Conservation (phyloP, 2,797 vertebrate species). For the Characodon lateralis region DNA sequence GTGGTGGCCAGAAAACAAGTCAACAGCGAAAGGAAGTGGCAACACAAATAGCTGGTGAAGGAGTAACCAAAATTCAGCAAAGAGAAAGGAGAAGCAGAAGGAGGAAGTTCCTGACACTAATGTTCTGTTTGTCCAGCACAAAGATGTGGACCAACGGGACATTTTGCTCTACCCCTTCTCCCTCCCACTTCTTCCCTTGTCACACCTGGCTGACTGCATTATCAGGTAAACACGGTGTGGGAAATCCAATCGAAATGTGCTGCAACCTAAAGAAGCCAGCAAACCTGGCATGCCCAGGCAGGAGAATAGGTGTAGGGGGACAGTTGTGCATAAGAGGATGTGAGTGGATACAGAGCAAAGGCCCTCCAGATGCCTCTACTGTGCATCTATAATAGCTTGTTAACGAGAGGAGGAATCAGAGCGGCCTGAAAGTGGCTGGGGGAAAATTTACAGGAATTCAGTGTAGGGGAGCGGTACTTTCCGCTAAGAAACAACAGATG, state of each 20-base stretch:
- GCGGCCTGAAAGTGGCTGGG: slow-evolving; percentile 15
- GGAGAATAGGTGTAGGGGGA: slow-evolving; percentile 20
- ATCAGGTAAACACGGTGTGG: slow-evolving; percentile 29
- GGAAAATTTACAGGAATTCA: slow-evolving; percentile 37
- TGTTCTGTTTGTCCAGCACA: slow-evolving; percentile 10
- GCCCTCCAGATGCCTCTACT: slow-evolving; percentile 40
- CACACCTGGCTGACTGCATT: slow-evolving; percentile 51
- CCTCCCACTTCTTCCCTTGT: slow-evolving; percentile 30
- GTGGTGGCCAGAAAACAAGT: slow-evolving; percentile 39
- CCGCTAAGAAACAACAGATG: slow-evolving; percentile 64
- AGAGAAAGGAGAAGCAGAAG: slow-evolving; percentile 5
- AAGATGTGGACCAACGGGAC: slow-evolving; percentile 34
- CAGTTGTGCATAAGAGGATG: not conserved
- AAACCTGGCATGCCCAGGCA: slow-evolving; percentile 32
- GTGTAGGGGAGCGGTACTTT: slow-evolving; percentile 16
- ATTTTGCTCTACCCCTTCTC: slow-evolving; percentile 7
- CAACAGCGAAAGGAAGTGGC: slow-evolving; percentile 10
- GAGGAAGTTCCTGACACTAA: slow-evolving; percentile 8
- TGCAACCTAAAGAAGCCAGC: slow-evolving; percentile 35
- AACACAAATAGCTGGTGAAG: slow-evolving; percentile 15
- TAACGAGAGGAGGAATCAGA: slow-evolving; percentile 48
- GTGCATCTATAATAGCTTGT: slow-evolving; percentile 40
- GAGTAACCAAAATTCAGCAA: not conserved
- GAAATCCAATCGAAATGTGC: slow-evolving; percentile 34
- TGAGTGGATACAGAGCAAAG: slow-evolving; percentile 20